Base-by-base conservation (phyloP, 2,113 vertebrate genomes). In the Zeus faber region DNA sequence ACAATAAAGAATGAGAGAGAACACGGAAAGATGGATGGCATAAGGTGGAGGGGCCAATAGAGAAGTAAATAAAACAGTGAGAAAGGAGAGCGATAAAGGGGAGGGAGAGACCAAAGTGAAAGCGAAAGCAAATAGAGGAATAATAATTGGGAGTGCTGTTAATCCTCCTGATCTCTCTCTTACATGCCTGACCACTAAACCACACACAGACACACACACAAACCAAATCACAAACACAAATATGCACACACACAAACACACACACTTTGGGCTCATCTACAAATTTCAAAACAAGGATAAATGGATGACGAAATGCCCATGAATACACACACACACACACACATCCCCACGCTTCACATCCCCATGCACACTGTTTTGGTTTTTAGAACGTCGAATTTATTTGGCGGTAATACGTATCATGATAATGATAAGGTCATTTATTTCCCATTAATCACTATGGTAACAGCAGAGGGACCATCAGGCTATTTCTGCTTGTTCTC, bases 371-470 rank as follows among this genome's bases (percentile, higher is more conserved):
- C 13, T n/a, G n/a, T n/a, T n/a, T n/a, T n/a, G n/a, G n/a, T n/a
- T n/a, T n/a, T n/a, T n/a, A n/a, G n/a, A n/a, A n/a, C n/a, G n/a
- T n/a, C n/a, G n/a, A n/a, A n/a, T n/a, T n/a, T n/a, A n/a, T n/a
- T n/a, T n/a, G n/a, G n/a, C n/a, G n/a, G n/a, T n/a, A n/a, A n/a
- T n/a, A n/a, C n/a, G n/a, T n/a, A n/a, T n/a, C n/a, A n/a, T n/a
- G n/a, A 40, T 26, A 51, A 20, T 23, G 10, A 53, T 23, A 51
- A 56, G 49, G 57, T 60, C 40, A 63, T 72, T 73, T 48, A 31
- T 49, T 63, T 73, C 62, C 64, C 49, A 80, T 77, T 71, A 77
- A 63, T 69, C 48, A 40, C 70, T 51, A 39, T 64, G 61, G 67
- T 49, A 74, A 74, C 68, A 37, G 44, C 44, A 41, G 8, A 44